phyloP scores from a whole-genome alignment of 2,797 vertebrate genomes.

The Bovichtus diacanthus region DNA sequence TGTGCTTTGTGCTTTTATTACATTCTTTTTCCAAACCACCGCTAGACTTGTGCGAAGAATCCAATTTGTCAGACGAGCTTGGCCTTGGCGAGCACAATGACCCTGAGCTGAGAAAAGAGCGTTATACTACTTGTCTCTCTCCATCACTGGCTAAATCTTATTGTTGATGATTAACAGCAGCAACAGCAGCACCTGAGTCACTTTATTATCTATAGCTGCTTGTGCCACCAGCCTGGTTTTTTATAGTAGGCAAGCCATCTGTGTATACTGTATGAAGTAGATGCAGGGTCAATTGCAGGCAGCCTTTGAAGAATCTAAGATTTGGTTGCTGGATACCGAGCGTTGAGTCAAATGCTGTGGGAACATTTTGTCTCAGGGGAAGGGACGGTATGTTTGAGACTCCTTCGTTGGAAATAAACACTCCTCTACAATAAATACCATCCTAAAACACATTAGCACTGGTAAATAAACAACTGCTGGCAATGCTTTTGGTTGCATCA shows the following conservation, averaged over 20 bases:
- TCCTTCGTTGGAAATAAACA: constrained; percentile 11
- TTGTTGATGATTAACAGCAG: constrained; percentile 32
- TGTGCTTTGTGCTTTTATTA: constrained; percentile 38
- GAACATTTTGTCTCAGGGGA: constrained; percentile 63
- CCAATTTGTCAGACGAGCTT: constrained; percentile 41
- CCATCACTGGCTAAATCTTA: constrained; percentile 21
- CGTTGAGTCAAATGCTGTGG: constrained; percentile 42
- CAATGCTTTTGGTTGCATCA: not conserved
- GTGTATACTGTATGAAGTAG: constrained; percentile 21
- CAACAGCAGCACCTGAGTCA: constrained; percentile 29
- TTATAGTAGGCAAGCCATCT: constrained; percentile 15
- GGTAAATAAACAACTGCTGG: constrained; percentile 22
- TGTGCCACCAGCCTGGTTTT: constrained; percentile 1
- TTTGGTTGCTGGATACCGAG: constrained; percentile 30
- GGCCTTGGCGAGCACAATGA: constrained; percentile 29
- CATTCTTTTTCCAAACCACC: constrained; percentile 24
- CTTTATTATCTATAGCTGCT: constrained; percentile 26
- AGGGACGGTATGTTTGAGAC: constrained; percentile 17
- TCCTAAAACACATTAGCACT: not conserved
- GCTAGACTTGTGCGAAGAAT: constrained; percentile 8
- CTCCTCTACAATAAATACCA: constrained; percentile 20
- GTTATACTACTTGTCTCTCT: constrained; percentile 18
- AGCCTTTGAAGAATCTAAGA: constrained; percentile 11
- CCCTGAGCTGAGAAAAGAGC: constrained; percentile 39
- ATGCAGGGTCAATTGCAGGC: constrained; percentile 15